These are phyloP conservation scores for Tringa solitaria DNA, from an alignment of 2,113 vertebrate species.

Conservation along the genomic window DNA sequence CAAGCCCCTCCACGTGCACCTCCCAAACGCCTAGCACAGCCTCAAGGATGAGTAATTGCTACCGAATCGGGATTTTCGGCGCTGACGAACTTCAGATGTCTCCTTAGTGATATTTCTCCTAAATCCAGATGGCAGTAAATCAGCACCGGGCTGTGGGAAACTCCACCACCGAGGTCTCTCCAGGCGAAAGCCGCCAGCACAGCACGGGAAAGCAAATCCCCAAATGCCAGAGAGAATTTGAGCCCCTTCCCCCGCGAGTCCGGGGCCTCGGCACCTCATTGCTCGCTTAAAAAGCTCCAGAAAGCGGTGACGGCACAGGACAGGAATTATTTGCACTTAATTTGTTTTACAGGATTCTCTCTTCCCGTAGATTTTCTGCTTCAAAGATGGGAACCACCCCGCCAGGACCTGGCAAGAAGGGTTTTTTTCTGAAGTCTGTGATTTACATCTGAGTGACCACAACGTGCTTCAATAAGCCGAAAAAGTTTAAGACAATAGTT, in stretches of 20 bases:
- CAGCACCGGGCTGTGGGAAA: neutral
- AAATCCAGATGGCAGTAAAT: neutral
- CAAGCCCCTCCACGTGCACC: neutral
- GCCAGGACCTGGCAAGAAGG: neutral
- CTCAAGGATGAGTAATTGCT: constrained; percentile 25
- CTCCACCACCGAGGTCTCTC: neutral
- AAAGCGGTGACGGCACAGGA: neutral
- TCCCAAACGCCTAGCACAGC: neutral
- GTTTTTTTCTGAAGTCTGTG: neutral
- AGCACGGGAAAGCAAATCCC: neutral
- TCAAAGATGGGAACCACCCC: neutral
- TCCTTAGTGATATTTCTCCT: neutral
- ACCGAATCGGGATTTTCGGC: neutral
- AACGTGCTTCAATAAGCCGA: neutral
- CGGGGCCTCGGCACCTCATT: neutral
- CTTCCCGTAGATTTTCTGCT: neutral
- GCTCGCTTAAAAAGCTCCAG: neutral
- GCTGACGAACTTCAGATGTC: constrained; percentile 27
- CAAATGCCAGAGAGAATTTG: neutral
- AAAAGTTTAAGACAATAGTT: neutral
- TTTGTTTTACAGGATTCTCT: neutral
- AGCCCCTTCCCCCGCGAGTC: fast-evolving
- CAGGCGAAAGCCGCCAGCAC: neutral
- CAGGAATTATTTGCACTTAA: neutral
- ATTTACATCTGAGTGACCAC: constrained; percentile 36